Evolutionary conservation across 2,888 invertebrate genomes (phyloP), one percentile per base, ranked within the genome.

Genomic region (Microdon myrmicae): DNA sequence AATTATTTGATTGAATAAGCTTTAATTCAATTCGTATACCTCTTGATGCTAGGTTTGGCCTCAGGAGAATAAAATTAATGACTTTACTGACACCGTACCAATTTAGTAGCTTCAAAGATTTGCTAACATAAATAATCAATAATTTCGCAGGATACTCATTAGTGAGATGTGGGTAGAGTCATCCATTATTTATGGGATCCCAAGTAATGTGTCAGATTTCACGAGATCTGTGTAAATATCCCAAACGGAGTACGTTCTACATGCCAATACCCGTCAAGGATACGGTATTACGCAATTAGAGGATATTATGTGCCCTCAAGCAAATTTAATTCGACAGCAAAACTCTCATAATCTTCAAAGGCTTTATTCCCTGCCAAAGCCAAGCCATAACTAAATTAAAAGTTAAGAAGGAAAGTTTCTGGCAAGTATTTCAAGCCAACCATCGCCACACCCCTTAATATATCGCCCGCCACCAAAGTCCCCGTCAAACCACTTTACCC

Each of bases 371-470:
- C 8, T 32, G 34, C 43, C 38, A 56, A 60, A 56, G 56, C 56
- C 25, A 60, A 48, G 44, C 61, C 66, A 67, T 68, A 68, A 68
- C 67, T 66, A 66, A 68, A 68, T 68, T 68, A 68, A 68, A 66
- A 66, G 66, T 67, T 66, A 64, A 67, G 64, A 49, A 45, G 10
- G 31, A 16, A 48, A 37, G 41, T 56, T 23, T 35, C 44, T 31
- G 34, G 51, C 55, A 29, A 51, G 37, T 43, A n/a, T 41, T 9
- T 25, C 14, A 34, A 8, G 28, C 26, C 23, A 32, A 8, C 20
- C 20, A 23, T 26, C 26, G 10, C 38, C 12, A 13, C 23, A 20
- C 16, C 37, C 20, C 37, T n/a, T 16, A 5, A 6, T 17, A 47
- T 4, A 32, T 17, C 6, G 13, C 7, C 29, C n/a, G 12, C 13